Base-by-base conservation (phyloP, 2,113 vertebrate genomes). In the Aegotheles bennettii region DNA sequence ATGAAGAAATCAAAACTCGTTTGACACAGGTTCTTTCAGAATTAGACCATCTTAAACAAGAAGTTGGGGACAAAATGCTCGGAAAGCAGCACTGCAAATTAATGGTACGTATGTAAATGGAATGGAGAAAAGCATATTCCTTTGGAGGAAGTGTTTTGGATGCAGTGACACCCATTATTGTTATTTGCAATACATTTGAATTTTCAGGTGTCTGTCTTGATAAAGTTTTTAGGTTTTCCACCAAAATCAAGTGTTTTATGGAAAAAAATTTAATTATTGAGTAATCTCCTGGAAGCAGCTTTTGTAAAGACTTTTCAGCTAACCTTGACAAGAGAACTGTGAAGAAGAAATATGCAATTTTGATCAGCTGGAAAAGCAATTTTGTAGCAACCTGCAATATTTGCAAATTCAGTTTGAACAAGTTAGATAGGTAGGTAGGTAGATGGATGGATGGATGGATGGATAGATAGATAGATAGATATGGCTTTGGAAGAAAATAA, bases 1-100 rank as follows among this genome's bases (percentile, higher is more conserved):
- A 89, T 2, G 95, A 97, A 83, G 97, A 98, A 88, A 87, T 69
- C 21, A 97, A 84, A 93, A 79, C 43, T 71, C 57, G 0, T 36
- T 87, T 97, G 90, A 57, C 10, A 4, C 33, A 69, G 28, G 35
- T 51, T 73, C 63, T 94, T 3, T 78, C 89, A 56, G 95, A 97
- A 65, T 84, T 95, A 64, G 56, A 96, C 7, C 3, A 0, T 33
- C 75, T 95, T 86, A 95, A 93, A 71, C 67, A 84, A 85, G 40
- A 94, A 47, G 18, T 0, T 71, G 63, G 23, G 31, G 12, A 67
- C 21, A 75, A 89, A 82, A 76, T 43, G 7, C 50, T 64, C 81
- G 47, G 63, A 95, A 94, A 95, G 13, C 64, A 90, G 38, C 9
- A 3, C 25, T 80, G 36, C 54, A 90, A 29, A 77, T 57, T 60